These are phyloP conservation scores for Tarsius wallacei DNA, from an alignment of 2,797 vertebrate species.

Conservation along the genomic window DNA sequence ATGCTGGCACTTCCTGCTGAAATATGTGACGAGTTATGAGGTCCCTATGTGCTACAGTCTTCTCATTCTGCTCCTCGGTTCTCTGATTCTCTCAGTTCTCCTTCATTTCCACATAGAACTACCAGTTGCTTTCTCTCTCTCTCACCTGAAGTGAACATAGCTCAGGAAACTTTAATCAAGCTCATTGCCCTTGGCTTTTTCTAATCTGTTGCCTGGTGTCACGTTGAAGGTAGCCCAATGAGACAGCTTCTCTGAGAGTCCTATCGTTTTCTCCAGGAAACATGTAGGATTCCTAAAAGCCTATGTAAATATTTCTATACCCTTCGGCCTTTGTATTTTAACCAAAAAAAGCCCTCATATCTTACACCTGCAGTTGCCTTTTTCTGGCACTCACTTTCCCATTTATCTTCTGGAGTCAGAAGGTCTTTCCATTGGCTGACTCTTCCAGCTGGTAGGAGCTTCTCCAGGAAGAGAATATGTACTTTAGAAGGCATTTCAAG, in stretches of 20 bases:
- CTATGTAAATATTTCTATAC: background rate
- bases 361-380: background rate
- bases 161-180: background rate
- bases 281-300: background rate
- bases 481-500: background rate
- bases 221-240: background rate
- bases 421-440: background rate
- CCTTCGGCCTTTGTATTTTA: background rate
- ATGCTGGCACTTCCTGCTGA: background rate
- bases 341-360: background rate
- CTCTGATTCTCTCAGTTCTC: background rate
- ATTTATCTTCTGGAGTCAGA: background rate
- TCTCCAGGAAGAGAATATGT: background rate
- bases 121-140: background rate
- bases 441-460: background rate
- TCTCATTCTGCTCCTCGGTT: background rate
- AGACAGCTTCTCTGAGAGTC: background rate
- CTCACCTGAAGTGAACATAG: background rate
- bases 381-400: background rate
- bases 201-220: background rate
- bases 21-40: background rate
- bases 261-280: background rate
- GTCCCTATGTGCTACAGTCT: background rate
- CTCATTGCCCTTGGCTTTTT: background rate
- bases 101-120: background rate